Evolutionary conservation across 37 sponge, comb jelly and placozoan species (phyloP), one percentile per base, ranked within the genome.

Genomic region (Eunapius fragilis): DNA sequence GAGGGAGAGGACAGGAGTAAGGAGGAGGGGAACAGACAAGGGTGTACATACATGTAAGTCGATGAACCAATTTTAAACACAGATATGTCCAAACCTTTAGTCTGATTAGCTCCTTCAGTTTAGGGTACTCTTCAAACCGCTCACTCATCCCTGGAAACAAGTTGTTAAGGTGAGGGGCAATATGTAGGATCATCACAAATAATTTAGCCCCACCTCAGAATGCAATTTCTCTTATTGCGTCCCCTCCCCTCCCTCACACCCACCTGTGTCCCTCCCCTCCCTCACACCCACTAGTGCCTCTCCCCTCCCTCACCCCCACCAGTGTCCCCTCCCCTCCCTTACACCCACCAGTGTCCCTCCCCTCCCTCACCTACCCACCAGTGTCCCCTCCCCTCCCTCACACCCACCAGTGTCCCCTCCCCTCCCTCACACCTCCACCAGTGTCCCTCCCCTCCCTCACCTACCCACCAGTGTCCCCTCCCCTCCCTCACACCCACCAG

Each of bases 111-210:
- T 98, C 98, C 58, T 91, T 85, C 45, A 98, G 89, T 68, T 98
- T 98, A 24, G 98, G 98, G 68, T 98, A 98, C 80, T 98, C 98
- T 69, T 87, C 93, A 82, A 98, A 98, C 75, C 98, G 69, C 74
- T 96, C 96, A 22, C 76, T 82, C 71, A 95, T 93, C 6, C 91
- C 90, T 89, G 32, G 3, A 69, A 14, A 31, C 25, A 74, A 28
- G 47, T 2, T 74, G 3, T 37, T n/a, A n/a, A n/a, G n/a, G n/a
- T n/a, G n/a, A 6, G 41, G 41, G 41, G 41, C 41, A 41, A 41
- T n/a, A n/a, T n/a, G n/a, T n/a, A n/a, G n/a, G n/a, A n/a, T n/a
- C n/a, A n/a, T n/a, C n/a, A n/a, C n/a, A n/a, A n/a, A n/a, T n/a
- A n/a, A n/a, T n/a, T n/a, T n/a, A n/a, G n/a, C n/a, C n/a, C n/a